phyloP scores from a whole-genome alignment of 1,140 invertebrate species.

The Ephestia elutella region DNA sequence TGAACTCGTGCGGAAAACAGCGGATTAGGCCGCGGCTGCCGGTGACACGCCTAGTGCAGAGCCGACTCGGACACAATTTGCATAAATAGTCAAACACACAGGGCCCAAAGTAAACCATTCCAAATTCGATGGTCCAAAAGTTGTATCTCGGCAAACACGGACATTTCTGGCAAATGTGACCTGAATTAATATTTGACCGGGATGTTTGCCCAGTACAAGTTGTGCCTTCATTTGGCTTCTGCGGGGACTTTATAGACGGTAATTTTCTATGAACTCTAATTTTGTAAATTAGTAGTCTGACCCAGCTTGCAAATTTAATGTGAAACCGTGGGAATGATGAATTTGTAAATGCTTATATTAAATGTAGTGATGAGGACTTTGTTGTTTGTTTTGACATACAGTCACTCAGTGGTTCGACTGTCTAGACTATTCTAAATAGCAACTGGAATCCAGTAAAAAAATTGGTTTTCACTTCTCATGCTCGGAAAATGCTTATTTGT shows the following conservation, averaged over 20 bases:
- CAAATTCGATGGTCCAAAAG: conserved; percentile 63
- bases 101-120: conserved; percentile 58
- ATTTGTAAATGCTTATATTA: conserved; percentile 4
- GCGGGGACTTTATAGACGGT: conserved; percentile 31
- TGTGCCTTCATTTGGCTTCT: conserved; percentile 42
- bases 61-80: conserved; percentile 53
- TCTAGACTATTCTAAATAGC: no score
- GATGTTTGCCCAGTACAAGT: conserved; percentile 38
- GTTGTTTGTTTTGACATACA: neutral
- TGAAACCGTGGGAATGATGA: neutral
- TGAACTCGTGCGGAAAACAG: conserved; percentile 27
- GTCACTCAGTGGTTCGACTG: neutral
- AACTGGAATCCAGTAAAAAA: no score
- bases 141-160: conserved; percentile 59
- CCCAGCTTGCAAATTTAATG: conserved; percentile 36
- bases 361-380: neutral
- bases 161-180: conserved; percentile 59
- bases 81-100: conserved; percentile 62
- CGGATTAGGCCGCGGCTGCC: conserved; percentile 21
- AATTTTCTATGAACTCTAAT: conserved; percentile 49
- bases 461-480: no score
- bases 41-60: conserved; percentile 21
- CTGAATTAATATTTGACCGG: conserved; percentile 67
- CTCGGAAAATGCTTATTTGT: no score
- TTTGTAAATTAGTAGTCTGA: conserved; percentile 41